Conservation (phyloP, 2,888 invertebrate genomes). For the Scotopteryx bipunctaria region DNA sequence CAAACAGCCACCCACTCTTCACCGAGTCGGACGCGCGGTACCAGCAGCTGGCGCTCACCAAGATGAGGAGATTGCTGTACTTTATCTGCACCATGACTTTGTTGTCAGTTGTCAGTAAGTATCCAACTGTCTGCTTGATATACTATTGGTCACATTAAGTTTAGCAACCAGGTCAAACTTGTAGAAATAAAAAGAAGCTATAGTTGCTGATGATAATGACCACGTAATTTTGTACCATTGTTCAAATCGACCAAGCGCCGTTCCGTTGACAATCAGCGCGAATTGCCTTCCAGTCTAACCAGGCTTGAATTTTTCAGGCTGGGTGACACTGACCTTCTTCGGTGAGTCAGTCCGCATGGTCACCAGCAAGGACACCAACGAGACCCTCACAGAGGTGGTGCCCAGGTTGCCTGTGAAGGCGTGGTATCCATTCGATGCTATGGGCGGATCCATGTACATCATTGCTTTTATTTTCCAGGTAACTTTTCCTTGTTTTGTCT, state of each 20-base stretch:
- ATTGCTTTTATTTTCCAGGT: slow-evolving; percentile 87
- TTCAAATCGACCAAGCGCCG: too few relatives aligned
- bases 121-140: too few relatives aligned
- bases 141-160: too few relatives aligned
- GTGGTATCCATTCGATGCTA: slow-evolving; percentile 91
- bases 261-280: too few relatives aligned
- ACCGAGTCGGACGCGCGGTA: slow-evolving; percentile 92
- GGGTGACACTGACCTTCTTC: slow-evolving; percentile 91
- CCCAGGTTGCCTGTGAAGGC: slow-evolving; percentile 89
- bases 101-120: slow-evolving; percentile 84
- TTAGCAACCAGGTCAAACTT: too few relatives aligned
- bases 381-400: slow-evolving; percentile 86
- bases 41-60: slow-evolving; percentile 88
- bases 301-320: slow-evolving; percentile 83
- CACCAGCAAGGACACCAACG: slow-evolving; percentile 88
- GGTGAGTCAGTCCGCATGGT: slow-evolving; percentile 88
- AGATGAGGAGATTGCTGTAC: slow-evolving; percentile 89
- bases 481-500: background rate
- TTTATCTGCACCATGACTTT: slow-evolving; percentile 85
- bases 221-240: too few relatives aligned
- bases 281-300: too few relatives aligned
- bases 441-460: slow-evolving; percentile 87
- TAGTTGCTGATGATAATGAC: too few relatives aligned
- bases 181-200: too few relatives aligned
- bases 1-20: slow-evolving; percentile 92